A percentile compares a stretch with the other conserved stretches of the same genome.
phyloP scores from a whole-genome alignment of 2,797 vertebrate species.

The Hippoglossus hippoglossus region DNA sequence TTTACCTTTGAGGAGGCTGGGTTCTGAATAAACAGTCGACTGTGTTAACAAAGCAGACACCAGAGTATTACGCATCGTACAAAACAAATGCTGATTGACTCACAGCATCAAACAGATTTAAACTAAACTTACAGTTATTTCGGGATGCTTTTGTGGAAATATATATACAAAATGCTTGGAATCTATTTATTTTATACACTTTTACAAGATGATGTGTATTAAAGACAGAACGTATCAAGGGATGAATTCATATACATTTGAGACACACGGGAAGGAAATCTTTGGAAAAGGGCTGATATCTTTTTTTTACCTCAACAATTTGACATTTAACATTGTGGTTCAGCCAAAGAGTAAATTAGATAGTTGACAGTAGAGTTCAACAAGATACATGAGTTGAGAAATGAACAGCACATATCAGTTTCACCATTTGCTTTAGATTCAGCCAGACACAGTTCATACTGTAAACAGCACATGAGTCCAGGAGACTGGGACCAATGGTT shows the following conservation, averaged over 20 bases:
- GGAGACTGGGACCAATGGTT: background rate
- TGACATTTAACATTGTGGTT: background rate
- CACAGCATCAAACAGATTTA: constrained; percentile 51
- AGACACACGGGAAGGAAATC: background rate
- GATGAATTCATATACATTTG: constrained; percentile 5
- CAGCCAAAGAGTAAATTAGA: constrained; percentile 10
- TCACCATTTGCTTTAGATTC: background rate
- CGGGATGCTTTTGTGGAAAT: constrained; percentile 25
- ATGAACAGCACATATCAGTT: background rate
- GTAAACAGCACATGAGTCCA: background rate
- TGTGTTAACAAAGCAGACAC: constrained; percentile 42
- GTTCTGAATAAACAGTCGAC: constrained; percentile 54
- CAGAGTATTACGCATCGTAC: constrained; percentile 41
- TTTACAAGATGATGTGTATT: constrained; percentile 68
- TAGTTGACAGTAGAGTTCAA: constrained; percentile 6
- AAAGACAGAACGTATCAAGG: constrained; percentile 34
- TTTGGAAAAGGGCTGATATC: background rate
- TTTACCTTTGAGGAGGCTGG: constrained; percentile 53
- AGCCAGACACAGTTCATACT: background rate
- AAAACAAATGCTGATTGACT: constrained; percentile 53
- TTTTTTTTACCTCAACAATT: background rate
- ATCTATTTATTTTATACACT: constrained; percentile 1
- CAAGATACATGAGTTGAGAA: constrained; percentile 1
- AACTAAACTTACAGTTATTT: constrained; percentile 58
- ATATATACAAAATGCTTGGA: background rate